Conservation (phyloP, 2,113 vertebrate species). For the Ifrita kowaldi region DNA sequence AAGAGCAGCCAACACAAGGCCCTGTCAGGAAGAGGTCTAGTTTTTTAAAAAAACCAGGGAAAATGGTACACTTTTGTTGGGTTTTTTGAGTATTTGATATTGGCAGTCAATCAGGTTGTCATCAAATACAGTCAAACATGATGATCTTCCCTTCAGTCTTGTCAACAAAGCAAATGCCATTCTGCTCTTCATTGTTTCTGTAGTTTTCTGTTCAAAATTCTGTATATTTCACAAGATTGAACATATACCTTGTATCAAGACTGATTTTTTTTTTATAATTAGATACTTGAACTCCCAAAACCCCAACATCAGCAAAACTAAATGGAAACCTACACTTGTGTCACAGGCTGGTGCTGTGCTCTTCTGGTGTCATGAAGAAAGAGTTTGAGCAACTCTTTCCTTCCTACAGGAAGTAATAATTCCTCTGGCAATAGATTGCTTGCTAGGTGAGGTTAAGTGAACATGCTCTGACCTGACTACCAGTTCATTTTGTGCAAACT, state of each 20-base stretch:
- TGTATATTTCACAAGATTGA: background rate
- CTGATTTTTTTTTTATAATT: background rate
- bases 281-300: too few species aligned
- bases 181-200: background rate
- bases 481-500: background rate
- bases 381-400: background rate
- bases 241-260: background rate
- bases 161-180: background rate
- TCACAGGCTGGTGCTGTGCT: background rate
- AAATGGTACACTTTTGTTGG: background rate
- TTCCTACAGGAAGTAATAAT: background rate
- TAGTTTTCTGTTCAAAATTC: background rate
- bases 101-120: background rate
- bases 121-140: background rate
- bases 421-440: background rate
- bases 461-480: background rate
- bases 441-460: background rate
- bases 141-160: background rate
- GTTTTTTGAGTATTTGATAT: background rate
- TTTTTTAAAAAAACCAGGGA: background rate
- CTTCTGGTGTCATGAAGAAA: background rate
- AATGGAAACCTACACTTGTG: background rate
- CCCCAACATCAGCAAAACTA: background rate
- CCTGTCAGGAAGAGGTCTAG: background rate
- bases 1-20: background rate